Evolutionary conservation across 2,113 vertebrate genomes (phyloP), one percentile per base, ranked within the genome.

Genomic region (Megaleporinus macrocephalus): DNA sequence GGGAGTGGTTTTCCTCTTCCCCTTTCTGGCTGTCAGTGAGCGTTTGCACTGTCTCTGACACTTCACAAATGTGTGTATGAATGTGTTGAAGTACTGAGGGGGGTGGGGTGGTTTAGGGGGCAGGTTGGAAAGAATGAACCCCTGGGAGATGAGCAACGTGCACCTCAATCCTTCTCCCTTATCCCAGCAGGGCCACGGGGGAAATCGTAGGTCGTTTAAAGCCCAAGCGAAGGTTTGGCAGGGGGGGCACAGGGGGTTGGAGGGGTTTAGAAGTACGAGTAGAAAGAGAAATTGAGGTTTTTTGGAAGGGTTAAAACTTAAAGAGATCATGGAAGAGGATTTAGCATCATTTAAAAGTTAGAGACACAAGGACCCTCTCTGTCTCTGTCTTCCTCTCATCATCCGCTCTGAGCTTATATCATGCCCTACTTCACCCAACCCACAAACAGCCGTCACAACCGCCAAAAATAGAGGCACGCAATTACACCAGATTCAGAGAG

Each of bases 201-300:
- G 69, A 82, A n/a, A 80, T 85, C 74, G 51, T 71, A 51, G 47
- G 68, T 49, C 68, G 55, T 76, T 85, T 53, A 70, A 74, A 86
- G 53, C 57, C 14, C 18, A 66, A 15, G 33, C 57, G n/a, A 44
- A 27, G 59, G 29, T 1, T 24, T 18, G 69, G 33, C 41, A 15
- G 5, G 51, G 20, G 10, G 29, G n/a, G n/a, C n/a, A n/a, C n/a
- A n/a, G n/a, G n/a, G 49, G 1, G 41, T 27, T 33, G 41, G 47
- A 13, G 63, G 69, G n/a, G 41, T 63, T 53, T 59, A 44, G 72
- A 26, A 29, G 16, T 53, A 61, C 36, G 24, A 57, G 59, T 29
- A 79, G 69, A 61, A 27, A 16, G 29, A 70, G 36, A 24, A 10
- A 59, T 30, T n/a, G 20, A 20, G 6, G 27, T n/a, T n/a, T n/a